Conservation (phyloP, 2,888 invertebrate species). For the Allophyes oxyacanthae region DNA sequence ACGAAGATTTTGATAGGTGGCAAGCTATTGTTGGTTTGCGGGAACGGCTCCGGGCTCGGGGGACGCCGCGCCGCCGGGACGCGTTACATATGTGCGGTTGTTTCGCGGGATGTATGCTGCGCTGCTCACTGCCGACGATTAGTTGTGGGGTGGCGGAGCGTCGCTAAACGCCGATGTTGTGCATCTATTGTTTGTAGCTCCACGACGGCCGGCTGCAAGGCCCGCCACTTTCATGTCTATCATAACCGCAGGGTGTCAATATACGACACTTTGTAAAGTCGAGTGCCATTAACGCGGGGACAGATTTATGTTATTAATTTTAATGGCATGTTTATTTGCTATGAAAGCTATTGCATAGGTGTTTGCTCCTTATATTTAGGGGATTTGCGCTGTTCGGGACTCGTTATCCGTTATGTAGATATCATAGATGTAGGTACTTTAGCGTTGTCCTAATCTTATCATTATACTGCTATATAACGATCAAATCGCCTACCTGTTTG, state of each 20-base stretch:
- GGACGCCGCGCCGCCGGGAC: slow-evolving; percentile 24
- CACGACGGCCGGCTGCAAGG: slow-evolving; percentile 60
- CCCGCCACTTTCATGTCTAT: slow-evolving; percentile 48
- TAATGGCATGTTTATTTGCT: slow-evolving; percentile 56
- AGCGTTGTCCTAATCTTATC: too few relatives aligned
- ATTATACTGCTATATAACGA: too few relatives aligned
- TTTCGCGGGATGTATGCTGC: slow-evolving; percentile 58
- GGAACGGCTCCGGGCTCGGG: slow-evolving; percentile 44
- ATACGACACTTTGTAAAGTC: slow-evolving; percentile 55
- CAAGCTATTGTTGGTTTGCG: slow-evolving; percentile 64
- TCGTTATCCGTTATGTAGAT: not conserved
- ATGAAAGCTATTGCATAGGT: slow-evolving; percentile 42
- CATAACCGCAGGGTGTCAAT: slow-evolving; percentile 58
- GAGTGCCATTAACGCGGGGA: slow-evolving; percentile 50
- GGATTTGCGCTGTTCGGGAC: not conserved
- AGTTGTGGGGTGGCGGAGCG: slow-evolving; percentile 75
- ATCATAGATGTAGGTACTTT: too few relatives aligned
- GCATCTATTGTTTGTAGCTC: slow-evolving; percentile 70
- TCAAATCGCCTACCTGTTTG: too few relatives aligned
- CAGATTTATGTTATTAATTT: slow-evolving; percentile 51
- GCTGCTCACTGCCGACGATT: slow-evolving; percentile 74
- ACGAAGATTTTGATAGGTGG: slow-evolving; percentile 79
- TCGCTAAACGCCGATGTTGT: slow-evolving; percentile 70
- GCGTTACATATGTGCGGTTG: slow-evolving; percentile 61
- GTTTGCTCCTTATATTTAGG: slow-evolving; percentile 4